Percentiles rank a stretch among this genome's conserved stretches.
These are phyloP conservation scores for Cartodere bifasciata DNA, from an alignment of 2,888 invertebrate species.

Conservation along the genomic window DNA sequence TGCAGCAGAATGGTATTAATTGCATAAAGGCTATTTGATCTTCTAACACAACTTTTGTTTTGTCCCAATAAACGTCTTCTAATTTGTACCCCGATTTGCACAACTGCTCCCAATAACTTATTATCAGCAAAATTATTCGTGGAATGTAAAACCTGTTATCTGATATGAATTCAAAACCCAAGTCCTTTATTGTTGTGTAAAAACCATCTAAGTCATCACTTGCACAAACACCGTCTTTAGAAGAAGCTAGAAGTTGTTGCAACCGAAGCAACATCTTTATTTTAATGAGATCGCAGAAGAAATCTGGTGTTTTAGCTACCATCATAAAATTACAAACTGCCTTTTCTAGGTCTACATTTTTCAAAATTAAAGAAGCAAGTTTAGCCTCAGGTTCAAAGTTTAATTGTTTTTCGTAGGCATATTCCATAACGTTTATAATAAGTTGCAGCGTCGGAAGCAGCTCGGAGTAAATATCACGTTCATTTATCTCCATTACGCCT, in stretches of 20 bases:
- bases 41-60: conserved; percentile 29
- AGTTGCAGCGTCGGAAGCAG: conserved; percentile 45
- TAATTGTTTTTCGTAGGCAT: conserved; percentile 28
- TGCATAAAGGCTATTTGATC: conserved; percentile 49
- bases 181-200: background rate
- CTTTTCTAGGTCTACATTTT: conserved; percentile 32
- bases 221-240: conserved; percentile 1
- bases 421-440: conserved; percentile 40
- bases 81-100: conserved; percentile 6
- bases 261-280: conserved; percentile 21
- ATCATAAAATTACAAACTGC: conserved; percentile 33
- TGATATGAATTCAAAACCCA: background rate
- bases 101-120: too few relatives aligned
- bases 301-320: conserved; percentile 36
- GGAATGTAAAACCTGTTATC: too few relatives aligned
- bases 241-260: conserved; percentile 12
- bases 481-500: conserved; percentile 32
- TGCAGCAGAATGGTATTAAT: conserved; percentile 45
- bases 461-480: conserved; percentile 39
- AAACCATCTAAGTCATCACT: background rate
- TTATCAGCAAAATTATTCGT: too few relatives aligned
- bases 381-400: conserved; percentile 26
- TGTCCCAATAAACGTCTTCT: conserved; percentile 4
- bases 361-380: conserved; percentile 30
- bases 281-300: conserved; percentile 38